Evolutionary conservation across 92 coral and sea anemone species (phyloP).

Genomic region (Phymanthus crucifer): DNA sequence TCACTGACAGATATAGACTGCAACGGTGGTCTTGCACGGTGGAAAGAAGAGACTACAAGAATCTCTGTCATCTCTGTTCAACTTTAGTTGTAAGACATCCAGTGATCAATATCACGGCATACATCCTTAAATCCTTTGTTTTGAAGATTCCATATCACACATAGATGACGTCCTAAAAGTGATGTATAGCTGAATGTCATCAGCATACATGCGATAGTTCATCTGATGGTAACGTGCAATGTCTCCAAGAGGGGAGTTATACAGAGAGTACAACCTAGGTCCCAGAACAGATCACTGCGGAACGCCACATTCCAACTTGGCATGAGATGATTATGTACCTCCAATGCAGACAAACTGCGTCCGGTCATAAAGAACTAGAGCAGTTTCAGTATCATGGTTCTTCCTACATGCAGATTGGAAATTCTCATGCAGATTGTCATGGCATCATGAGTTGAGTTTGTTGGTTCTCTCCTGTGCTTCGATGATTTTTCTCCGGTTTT

Average conservation of each 20-base stretch:
- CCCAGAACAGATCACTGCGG: slow-evolving; percentile 1
- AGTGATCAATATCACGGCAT: slow-evolving; percentile 26
- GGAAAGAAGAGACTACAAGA: slow-evolving; percentile 18
- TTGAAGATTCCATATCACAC: no score
- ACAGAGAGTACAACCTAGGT: no score
- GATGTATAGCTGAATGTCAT: no score
- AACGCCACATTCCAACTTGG: neutral
- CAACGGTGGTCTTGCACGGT: slow-evolving; percentile 39
- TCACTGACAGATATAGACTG: slow-evolving; percentile 30
- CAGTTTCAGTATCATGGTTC: slow-evolving; percentile 23
- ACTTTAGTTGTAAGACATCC: slow-evolving; percentile 21
- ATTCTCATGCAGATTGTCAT: neutral
- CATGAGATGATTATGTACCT: neutral
- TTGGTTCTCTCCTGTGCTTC: no score
- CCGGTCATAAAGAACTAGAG: slow-evolving; percentile 7
- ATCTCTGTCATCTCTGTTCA: slow-evolving; percentile 22
- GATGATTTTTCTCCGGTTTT: no score
- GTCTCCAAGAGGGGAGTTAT: slow-evolving; percentile 7
- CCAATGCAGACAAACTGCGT: neutral
- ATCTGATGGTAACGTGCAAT: neutral
- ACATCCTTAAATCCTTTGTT: neutral
- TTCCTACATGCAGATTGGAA: slow-evolving; percentile 23
- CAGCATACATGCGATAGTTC: neutral
- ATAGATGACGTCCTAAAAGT: neutral
- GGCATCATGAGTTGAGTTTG: no score